Percentiles rank a stretch among this genome's conserved stretches.
Evolutionary conservation across 2,113 vertebrate genomes (phyloP).

Genomic region (Gallinago media): DNA sequence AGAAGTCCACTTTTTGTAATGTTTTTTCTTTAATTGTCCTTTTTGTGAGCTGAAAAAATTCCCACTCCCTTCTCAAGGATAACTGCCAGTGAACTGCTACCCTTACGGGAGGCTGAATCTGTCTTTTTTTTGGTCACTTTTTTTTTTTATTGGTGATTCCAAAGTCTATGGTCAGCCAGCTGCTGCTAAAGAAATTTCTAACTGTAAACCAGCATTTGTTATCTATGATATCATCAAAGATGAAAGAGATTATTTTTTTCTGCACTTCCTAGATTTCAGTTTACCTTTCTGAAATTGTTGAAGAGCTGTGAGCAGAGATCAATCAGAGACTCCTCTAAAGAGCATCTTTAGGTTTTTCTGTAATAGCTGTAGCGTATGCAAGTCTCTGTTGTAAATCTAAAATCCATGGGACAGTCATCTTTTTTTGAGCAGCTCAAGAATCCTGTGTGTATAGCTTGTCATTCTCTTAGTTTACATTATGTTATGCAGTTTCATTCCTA

Average conservation of each 20-base stretch:
- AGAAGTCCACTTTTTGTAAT: neutral
- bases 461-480: neutral
- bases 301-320: neutral
- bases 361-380: neutral
- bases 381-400: neutral
- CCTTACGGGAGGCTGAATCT: neutral
- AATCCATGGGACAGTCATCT: neutral
- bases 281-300: neutral
- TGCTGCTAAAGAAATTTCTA: neutral
- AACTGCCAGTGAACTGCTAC: neutral
- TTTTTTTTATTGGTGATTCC: neutral
- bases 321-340: neutral
- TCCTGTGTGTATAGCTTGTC: neutral
- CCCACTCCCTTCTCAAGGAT: neutral
- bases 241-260: neutral
- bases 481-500: neutral
- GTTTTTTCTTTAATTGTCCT: neutral
- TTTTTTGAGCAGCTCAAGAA: neutral
- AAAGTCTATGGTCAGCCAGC: neutral
- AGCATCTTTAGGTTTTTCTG: neutral
- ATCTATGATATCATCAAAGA: neutral
- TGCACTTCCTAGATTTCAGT: neutral
- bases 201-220: neutral
- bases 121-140: neutral
- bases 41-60: neutral